Percentiles rank a stretch among this genome's conserved stretches.
Evolutionary conservation across 2,888 invertebrate species (phyloP).

Genomic region (Megalurothrips usitatus): DNA sequence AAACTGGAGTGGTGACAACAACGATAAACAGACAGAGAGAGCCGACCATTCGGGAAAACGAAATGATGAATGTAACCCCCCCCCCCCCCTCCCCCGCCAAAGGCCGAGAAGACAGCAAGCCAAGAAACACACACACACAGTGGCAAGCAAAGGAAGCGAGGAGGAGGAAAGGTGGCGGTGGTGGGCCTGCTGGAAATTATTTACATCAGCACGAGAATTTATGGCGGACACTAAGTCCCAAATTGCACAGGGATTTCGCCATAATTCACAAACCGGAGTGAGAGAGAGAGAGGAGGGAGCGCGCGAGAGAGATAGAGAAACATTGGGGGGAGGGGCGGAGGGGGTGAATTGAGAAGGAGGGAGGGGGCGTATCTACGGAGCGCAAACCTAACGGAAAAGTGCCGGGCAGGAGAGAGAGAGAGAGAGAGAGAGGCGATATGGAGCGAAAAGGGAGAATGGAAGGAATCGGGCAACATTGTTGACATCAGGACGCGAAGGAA

Average conservation of each 20-base stretch:
- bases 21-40: no score
- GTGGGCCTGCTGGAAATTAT: not conserved
- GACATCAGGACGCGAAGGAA: no score
- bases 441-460: not conserved
- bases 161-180: not conserved
- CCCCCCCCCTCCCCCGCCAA: no score
- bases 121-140: not conserved
- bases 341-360: not conserved
- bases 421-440: not conserved
- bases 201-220: constrained; percentile 6
- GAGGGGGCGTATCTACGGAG: no score
- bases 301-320: not conserved
- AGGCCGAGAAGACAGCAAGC: not conserved
- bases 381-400: no score
- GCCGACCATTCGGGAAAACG: no score
- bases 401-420: not conserved
- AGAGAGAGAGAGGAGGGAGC: not conserved
- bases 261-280: constrained; percentile 1
- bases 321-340: not conserved
- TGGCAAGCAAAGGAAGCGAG: not conserved
- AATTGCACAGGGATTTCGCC: not conserved
- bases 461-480: not conserved
- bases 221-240: not conserved
- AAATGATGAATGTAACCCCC: no score
- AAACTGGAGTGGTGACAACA: no score